Evolutionary conservation across 37 sponge, comb jelly and placozoan genomes (phyloP).

Genomic region (Aplysina aerophoba): DNA sequence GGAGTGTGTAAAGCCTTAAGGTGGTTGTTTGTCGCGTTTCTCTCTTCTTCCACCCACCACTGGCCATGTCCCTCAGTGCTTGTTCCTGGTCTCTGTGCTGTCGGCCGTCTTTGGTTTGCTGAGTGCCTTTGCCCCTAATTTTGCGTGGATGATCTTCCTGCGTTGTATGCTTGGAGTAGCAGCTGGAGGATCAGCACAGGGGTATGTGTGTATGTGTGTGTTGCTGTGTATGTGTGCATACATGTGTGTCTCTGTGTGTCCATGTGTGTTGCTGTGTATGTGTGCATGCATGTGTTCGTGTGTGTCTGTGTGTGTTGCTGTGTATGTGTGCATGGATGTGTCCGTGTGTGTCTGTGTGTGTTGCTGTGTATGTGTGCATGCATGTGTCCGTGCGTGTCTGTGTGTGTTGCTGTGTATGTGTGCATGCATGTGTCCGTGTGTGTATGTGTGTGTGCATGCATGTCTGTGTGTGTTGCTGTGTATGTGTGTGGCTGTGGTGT

Average conservation of each 20-base stretch:
- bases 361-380: neutral
- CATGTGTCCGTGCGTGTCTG: too few species aligned
- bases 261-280: too few species aligned
- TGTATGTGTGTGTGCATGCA: neutral
- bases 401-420: too few species aligned
- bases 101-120: constrained; percentile 18
- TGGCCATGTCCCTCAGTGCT: neutral
- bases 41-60: neutral
- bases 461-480: neutral
- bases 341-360: too few species aligned
- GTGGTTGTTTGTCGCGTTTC: too few species aligned
- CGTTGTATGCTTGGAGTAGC: constrained; percentile 35
- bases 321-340: too few species aligned
- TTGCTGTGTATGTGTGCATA: too few species aligned
- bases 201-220: constrained; percentile 18
- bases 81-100: neutral
- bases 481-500: too few species aligned
- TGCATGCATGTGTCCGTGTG: too few species aligned
- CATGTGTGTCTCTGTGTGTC: neutral
- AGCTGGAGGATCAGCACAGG: constrained; percentile 34
- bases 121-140: constrained; percentile 52
- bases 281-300: too few species aligned
- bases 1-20: too few species aligned
- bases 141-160: constrained; percentile 18
- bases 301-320: too few species aligned